phyloP scores from a whole-genome alignment of 2,888 invertebrate genomes.

The Apamea anceps region DNA sequence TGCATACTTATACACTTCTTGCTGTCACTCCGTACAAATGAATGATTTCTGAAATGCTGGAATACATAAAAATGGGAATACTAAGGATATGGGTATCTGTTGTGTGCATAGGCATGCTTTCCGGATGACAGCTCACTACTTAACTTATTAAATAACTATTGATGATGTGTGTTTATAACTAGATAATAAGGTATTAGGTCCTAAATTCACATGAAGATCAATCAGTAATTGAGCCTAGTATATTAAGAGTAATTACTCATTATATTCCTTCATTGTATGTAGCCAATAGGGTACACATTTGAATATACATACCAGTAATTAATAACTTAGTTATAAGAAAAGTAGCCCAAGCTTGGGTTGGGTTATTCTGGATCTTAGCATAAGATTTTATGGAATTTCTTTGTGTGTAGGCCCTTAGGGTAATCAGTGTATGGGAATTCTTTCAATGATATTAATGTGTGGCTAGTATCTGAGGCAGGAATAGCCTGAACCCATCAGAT shows the following conservation, averaged over 20 bases:
- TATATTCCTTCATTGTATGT: slow-evolving; percentile 6
- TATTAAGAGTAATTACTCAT: slow-evolving; percentile 2
- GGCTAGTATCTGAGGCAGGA: neutral
- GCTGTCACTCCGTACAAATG: slow-evolving; percentile 14
- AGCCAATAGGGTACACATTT: slow-evolving; percentile 14
- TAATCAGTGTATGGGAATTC: neutral
- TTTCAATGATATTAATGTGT: neutral
- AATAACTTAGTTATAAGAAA: neutral
- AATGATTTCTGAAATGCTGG: neutral
- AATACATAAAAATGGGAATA: neutral
- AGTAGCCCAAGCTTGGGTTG: neutral
- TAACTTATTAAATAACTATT: slow-evolving; percentile 1
- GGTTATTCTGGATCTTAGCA: neutral
- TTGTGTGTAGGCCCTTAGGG: slow-evolving; percentile 8
- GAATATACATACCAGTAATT: slow-evolving; percentile 15
- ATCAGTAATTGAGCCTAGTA: neutral
- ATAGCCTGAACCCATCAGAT: neutral
- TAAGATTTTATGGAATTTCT: slow-evolving; percentile 6
- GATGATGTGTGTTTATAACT: slow-evolving; percentile 13
- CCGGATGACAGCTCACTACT: neutral
- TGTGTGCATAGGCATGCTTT: neutral
- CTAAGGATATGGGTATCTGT: neutral
- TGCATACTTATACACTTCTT: neutral
- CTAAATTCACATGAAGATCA: neutral
- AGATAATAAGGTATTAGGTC: slow-evolving; percentile 26